Base-by-base conservation (phyloP, 2,888 invertebrate genomes). In the Anoplius nigerrimus region DNA sequence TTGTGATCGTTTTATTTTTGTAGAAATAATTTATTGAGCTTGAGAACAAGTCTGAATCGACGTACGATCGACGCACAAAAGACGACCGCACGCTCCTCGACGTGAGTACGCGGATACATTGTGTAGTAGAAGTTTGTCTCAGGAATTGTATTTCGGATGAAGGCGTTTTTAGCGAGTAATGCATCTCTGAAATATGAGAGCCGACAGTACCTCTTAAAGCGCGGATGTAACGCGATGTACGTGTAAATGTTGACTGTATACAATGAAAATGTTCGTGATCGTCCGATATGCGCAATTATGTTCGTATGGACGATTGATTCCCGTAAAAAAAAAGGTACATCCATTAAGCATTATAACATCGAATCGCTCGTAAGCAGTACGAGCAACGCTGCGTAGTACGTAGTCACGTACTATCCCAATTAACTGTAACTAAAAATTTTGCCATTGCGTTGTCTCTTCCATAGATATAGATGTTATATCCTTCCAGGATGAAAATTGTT, bases 401-500 rank as follows among this genome's bases (percentile, higher is more conserved):
- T 64, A 68, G 13, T 34, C 11, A 34, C 34, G 34, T 34, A 34
- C 51, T 64, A 24, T 58, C 51, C 55, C 43, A 62, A 34, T 34
- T 6, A 34, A 34, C 21, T 53, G n/a, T 42, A 55, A 64, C 53
- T 57, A 18, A 63, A 58, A 55, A 62, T 43, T 62, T 57, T 57
- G 71, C 46, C 46, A 62, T 53, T 24, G 48, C 61, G 66, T 66
- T 59, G 56, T 55, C 53, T 65, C 58, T 64, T 57, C 57, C 57
- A 62, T 53, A 71, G 68, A 43, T 55, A 55, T 72, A 69, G 55
- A 64, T 42, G 55, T 62, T 69, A 78, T 67, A 61, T 66, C 57
- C 59, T 59, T 48, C 55, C 46, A 51, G 62, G 59, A 58, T 72
- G 54, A 59, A 66, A 58, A 71, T 68, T 79, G 78, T 80, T 77